Conservation (phyloP, 2,888 invertebrate genomes). For the Orthosia incerta region DNA sequence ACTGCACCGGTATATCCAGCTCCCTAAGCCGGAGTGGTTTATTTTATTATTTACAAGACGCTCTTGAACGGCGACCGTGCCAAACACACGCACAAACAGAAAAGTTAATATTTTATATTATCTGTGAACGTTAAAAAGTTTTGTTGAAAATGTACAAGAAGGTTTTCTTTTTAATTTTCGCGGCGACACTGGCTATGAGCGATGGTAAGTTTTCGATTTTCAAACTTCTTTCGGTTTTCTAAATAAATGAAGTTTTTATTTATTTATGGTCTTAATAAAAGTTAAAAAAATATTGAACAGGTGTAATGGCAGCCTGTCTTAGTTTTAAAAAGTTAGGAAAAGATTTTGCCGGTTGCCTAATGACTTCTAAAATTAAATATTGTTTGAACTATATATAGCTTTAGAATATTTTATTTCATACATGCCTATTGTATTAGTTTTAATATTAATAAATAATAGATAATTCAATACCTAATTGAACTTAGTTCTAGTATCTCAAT, state of each 20-base stretch:
- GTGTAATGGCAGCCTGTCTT: not conserved
- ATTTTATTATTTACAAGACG: conserved; percentile 78
- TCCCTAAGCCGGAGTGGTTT: conserved; percentile 74
- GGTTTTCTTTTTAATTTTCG: conserved; percentile 74
- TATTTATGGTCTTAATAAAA: not conserved
- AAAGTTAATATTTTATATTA: conserved; percentile 24
- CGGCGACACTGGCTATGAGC: conserved; percentile 71
- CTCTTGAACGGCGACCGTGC: conserved; percentile 63
- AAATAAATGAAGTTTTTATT: conserved; percentile 3
- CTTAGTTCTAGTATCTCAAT: conserved; percentile 33
- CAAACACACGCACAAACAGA: conserved; percentile 59
- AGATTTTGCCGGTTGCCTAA: too few relatives aligned
- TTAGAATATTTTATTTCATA: not conserved
- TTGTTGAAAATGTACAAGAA: conserved; percentile 74
- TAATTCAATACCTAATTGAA: conserved; percentile 14
- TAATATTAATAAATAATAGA: not conserved
- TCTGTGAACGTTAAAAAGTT: conserved; percentile 34
- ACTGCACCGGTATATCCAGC: conserved; percentile 83
- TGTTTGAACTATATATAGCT: not conserved
- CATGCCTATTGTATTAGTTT: not conserved
- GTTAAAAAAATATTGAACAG: too few relatives aligned
- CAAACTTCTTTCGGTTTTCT: not conserved
- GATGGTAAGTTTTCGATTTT: conserved; percentile 73
- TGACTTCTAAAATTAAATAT: not conserved
- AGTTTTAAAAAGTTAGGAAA: not conserved